phyloP scores from a whole-genome alignment of 2,888 invertebrate species.

The Linnaemya vulpina region DNA sequence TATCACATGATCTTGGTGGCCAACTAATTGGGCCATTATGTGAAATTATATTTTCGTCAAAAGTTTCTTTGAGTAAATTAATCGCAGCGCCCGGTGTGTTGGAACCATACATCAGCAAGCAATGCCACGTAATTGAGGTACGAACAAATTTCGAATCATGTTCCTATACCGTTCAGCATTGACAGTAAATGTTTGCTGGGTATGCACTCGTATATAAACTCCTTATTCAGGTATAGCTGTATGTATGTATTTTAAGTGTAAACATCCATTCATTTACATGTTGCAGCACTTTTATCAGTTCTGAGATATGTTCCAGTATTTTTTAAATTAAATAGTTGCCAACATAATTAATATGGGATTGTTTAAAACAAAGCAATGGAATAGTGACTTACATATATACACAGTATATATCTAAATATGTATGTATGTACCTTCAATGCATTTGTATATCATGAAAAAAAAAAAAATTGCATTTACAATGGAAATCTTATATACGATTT shows the following conservation, averaged over 20 bases:
- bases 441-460: constrained; percentile 2
- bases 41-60: too few relatives aligned
- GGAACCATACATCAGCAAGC: too few relatives aligned
- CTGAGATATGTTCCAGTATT: neutral
- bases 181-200: too few relatives aligned
- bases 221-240: neutral
- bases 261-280: neutral
- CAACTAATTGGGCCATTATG: too few relatives aligned
- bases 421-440: neutral
- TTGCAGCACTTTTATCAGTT: neutral
- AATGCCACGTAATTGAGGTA: too few relatives aligned
- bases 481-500: constrained; percentile 1
- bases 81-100: too few relatives aligned
- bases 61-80: too few relatives aligned
- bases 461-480: constrained; percentile 42
- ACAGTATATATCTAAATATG: neutral
- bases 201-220: neutral
- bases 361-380: constrained; percentile 51
- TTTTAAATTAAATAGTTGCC: neutral
- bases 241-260: too few relatives aligned
- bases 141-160: too few relatives aligned
- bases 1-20: too few relatives aligned
- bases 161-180: too few relatives aligned
- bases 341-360: constrained; percentile 23
- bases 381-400: constrained; percentile 6